These are phyloP conservation scores for Ryuthela nishihirai DNA, from an alignment of 2,888 invertebrate genomes.

Conservation along the genomic window DNA sequence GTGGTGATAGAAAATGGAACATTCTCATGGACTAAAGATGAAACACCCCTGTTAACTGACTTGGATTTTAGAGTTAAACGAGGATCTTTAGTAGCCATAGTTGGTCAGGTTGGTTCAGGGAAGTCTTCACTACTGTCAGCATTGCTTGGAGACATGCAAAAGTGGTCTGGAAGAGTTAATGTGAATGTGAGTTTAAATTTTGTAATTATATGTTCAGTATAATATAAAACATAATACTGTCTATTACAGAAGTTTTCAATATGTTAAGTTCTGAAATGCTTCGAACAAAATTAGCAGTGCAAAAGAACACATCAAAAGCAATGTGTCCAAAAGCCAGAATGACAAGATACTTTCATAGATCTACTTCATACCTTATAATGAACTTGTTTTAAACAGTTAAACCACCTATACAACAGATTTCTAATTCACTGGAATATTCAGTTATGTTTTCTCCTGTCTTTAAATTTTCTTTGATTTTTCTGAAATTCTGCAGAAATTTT, in stretches of 20 bases:
- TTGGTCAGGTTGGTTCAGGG: conserved; percentile 55
- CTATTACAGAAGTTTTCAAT: not conserved
- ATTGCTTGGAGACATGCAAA: conserved; percentile 43
- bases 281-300: too few species aligned
- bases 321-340: too few species aligned
- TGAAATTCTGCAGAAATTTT: too few species aligned
- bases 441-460: too few species aligned
- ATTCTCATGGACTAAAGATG: conserved; percentile 68
- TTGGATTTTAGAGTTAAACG: conserved; percentile 48
- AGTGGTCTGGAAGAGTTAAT: conserved; percentile 39
- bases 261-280: not conserved
- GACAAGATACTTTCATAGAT: too few species aligned
- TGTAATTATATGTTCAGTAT: conserved; percentile 52
- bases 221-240: conserved; percentile 50
- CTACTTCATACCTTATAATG: too few species aligned
- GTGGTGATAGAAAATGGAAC: conserved; percentile 67
- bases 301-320: too few species aligned
- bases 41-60: conserved; percentile 44
- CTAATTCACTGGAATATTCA: too few species aligned
- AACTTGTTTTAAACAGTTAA: too few species aligned
- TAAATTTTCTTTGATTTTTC: too few species aligned
- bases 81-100: conserved; percentile 52
- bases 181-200: conserved; percentile 50
- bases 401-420: too few species aligned
- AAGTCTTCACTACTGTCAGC: conserved; percentile 52